Base-by-base conservation (phyloP, 2,113 vertebrate species). In the Albula glossodonta region DNA sequence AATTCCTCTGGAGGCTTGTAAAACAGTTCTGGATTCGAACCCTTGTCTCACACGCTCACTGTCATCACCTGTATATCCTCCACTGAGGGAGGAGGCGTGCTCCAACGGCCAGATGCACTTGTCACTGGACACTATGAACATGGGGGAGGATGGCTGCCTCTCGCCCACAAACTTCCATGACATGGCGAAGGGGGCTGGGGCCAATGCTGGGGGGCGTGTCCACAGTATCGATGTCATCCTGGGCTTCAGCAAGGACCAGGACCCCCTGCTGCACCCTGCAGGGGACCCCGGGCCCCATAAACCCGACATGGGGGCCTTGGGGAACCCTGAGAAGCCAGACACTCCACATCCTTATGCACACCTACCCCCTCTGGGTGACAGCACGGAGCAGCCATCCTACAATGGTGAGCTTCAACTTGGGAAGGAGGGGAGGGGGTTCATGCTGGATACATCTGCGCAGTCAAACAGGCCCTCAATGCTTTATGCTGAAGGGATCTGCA, bases 211-310 rank as follows among this genome's bases (percentile, higher is more conserved):
- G 41, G 92, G 94, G 82, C 94, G 91, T 3, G 94, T 96, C 90
- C 95, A 96, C 94, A 96, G 95, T 92, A 95, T 96, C 56, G 95
- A 96, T 88, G 95, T 96, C 91, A 96, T 96, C 85, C 92, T 96
- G 78, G 96, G 96, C 84, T 96, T 96, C 90, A 95, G 93, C 74
- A 95, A 95, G 91, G 95, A 96, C 84, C 95, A 96, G 87, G 93
- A 95, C 50, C 87, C 93, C 81, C 87, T 95, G 88, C 91, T 96
- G 31, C 91, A 90, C 90, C 87, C 93, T 1, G 17, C 51, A 86
- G n/a, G 81, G 80, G 86, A 87, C 15, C 79, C 86, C 1, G 91
- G 89, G 81, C 80, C 91, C 52, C 89, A 92, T 53, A 95, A 93
- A 88, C 86, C 90, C 83, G 87, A 85, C 79, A 78, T 90, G 9